A percentile compares a stretch with the other conserved stretches of the same genome.
Evolutionary conservation across 2,888 invertebrate genomes (phyloP).

Genomic region (Cephus runcator): DNA sequence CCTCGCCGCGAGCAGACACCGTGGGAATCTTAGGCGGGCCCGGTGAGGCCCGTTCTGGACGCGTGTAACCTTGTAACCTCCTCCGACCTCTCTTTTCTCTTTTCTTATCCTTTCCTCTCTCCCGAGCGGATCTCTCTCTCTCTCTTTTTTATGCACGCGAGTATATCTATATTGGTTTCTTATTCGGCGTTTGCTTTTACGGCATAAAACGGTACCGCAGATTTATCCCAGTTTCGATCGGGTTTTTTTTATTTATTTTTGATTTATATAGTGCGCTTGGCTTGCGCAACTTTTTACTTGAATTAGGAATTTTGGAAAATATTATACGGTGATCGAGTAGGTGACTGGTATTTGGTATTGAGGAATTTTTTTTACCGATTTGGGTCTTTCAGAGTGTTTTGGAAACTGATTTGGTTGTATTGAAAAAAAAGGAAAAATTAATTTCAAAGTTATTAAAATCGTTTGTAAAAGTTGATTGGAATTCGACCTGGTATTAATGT

Average conservation of each 20-base stretch:
- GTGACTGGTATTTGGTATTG: no score
- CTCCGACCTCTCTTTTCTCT: slow-evolving; percentile 48
- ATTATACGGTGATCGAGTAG: no score
- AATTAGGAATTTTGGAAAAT: no score
- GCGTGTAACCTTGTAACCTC: slow-evolving; percentile 60
- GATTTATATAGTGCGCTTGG: no score
- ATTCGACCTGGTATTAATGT: neutral
- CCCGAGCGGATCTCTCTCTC: slow-evolving; percentile 5
- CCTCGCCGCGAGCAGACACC: slow-evolving; percentile 63
- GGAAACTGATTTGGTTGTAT: neutral
- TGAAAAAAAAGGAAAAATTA: neutral
- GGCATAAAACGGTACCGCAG: neutral
- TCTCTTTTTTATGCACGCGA: neutral
- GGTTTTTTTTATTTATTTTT: no score
- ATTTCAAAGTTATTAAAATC: no score
- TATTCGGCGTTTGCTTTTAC: neutral
- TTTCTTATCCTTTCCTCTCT: slow-evolving; percentile 21
- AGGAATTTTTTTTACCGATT: neutral
- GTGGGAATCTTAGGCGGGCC: slow-evolving; percentile 64
- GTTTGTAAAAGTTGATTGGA: neutral
- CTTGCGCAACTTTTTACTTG: no score
- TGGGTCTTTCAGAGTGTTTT: neutral
- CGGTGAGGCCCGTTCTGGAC: slow-evolving; percentile 56
- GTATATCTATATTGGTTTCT: neutral
- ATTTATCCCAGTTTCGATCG: neutral